phyloP scores from a whole-genome alignment of 2,888 invertebrate genomes.

The Sesia bembeciformis region DNA sequence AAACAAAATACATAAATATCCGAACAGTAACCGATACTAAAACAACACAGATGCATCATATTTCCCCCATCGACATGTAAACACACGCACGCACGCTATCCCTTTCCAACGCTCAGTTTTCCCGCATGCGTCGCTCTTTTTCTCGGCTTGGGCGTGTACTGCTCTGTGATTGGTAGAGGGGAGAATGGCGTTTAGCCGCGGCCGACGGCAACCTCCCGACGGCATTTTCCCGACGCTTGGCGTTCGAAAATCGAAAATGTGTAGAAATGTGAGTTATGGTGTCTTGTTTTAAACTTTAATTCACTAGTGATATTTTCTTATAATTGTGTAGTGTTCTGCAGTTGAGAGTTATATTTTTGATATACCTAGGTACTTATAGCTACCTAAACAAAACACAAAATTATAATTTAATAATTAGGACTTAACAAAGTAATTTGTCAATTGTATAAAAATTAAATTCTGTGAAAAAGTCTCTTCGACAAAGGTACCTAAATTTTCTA shows the following conservation, averaged over 20 bases:
- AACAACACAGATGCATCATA: conserved; percentile 71
- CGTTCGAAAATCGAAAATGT: conserved; percentile 52
- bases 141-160: conserved; percentile 54
- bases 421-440: no score
- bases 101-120: conserved; percentile 31
- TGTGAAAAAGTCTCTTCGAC: no score
- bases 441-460: no score
- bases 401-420: no score
- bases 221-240: conserved; percentile 67
- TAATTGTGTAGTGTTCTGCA: no score
- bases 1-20: conserved; percentile 56
- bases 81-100: conserved; percentile 50
- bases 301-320: no score
- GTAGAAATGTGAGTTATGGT: no score
- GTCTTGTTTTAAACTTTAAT: no score
- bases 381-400: no score
- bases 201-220: conserved; percentile 52
- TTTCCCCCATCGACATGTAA: conserved; percentile 53
- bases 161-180: conserved; percentile 57
- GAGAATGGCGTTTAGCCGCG: conserved; percentile 40
- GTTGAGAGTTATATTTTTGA: no score
- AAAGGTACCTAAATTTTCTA: no score
- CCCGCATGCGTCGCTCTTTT: conserved; percentile 30
- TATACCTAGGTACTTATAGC: no score
- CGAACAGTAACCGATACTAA: conserved; percentile 65